A percentile compares a stretch with the other conserved stretches of the same genome.
Conservation (phyloP, 2,888 invertebrate genomes). For the Eretmocerus hayati region DNA sequence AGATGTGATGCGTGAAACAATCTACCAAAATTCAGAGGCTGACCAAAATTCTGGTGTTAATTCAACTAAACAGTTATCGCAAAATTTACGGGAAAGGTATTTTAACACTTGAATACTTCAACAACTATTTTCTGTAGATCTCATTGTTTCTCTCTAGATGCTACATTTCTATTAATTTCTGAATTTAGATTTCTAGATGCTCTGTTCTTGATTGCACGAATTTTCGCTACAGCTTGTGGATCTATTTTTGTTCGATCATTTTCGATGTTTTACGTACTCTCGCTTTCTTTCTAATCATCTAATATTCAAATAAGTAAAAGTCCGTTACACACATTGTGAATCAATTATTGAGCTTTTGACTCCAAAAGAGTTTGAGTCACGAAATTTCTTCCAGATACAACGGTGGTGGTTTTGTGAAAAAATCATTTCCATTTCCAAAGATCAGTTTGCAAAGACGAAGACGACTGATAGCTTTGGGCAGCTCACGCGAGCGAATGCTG, state of each 20-base stretch:
- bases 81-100: constrained; percentile 41
- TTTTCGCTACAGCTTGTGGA: not conserved
- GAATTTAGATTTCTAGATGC: not conserved
- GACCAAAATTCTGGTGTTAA: constrained; percentile 38
- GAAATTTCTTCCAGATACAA: constrained; percentile 41
- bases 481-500: constrained; percentile 41
- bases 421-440: constrained; percentile 54
- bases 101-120: not conserved
- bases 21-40: constrained; percentile 39
- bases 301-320: too few species aligned
- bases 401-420: constrained; percentile 54
- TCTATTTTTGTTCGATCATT: too few species aligned
- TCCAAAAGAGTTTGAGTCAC: not conserved
- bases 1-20: constrained; percentile 39
- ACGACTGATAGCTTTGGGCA: constrained; percentile 48
- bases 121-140: not conserved
- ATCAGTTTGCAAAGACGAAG: constrained; percentile 50
- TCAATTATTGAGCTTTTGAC: not conserved
- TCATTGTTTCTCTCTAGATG: not conserved
- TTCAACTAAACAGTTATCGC: constrained; percentile 36
- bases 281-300: too few species aligned
- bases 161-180: not conserved
- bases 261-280: too few species aligned
- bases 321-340: too few species aligned
- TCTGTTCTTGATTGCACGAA: not conserved